These are phyloP conservation scores for Eidolon helvum DNA, from an alignment of 2,113 vertebrate genomes.

Conservation along the genomic window DNA sequence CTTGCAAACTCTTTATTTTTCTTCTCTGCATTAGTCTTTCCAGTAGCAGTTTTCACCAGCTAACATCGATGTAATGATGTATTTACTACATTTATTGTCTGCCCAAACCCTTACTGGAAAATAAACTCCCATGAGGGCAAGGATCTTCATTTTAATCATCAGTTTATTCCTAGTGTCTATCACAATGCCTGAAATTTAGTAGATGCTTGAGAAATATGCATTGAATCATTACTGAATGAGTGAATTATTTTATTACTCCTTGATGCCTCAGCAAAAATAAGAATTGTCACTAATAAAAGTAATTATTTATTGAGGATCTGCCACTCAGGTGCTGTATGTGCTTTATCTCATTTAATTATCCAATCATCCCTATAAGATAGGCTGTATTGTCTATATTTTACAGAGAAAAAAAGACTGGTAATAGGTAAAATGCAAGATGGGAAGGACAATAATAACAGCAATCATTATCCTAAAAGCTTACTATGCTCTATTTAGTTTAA, in stretches of 20 bases:
- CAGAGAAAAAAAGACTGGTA: not conserved
- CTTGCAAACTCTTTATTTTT: not conserved
- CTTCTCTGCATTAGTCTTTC: not conserved
- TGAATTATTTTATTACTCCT: not conserved
- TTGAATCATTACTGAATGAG: not conserved
- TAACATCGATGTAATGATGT: not conserved
- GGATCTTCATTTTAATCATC: not conserved
- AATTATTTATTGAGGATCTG: not conserved
- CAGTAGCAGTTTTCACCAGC: not conserved
- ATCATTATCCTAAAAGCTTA: not conserved
- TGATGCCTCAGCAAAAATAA: not conserved
- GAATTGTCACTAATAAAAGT: not conserved
- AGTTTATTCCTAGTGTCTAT: not conserved
- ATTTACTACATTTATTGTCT: slow-evolving; percentile 6
- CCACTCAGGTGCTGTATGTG: not conserved
- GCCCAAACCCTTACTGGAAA: not conserved
- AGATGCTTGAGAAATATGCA: not conserved
- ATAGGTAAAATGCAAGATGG: not conserved
- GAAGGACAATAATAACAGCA: not conserved
- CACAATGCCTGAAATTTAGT: not conserved
- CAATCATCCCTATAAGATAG: not conserved
- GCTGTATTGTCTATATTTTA: not conserved
- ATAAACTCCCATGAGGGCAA: not conserved
- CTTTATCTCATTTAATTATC: not conserved
- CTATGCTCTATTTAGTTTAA: not conserved